phyloP scores from a whole-genome alignment of 2,113 vertebrate species.

The Puffinus mauretanicus region DNA sequence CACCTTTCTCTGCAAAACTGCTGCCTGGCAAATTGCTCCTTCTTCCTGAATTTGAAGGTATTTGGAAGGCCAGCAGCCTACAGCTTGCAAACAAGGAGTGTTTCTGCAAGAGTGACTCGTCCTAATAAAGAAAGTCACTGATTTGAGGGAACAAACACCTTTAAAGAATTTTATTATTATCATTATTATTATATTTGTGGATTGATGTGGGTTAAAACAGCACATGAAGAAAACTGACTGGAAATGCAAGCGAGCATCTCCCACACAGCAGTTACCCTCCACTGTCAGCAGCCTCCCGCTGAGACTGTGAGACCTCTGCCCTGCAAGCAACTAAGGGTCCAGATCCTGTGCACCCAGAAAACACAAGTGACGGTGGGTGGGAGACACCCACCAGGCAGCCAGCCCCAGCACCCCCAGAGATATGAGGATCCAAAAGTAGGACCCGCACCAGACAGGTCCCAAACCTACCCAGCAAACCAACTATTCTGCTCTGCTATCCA shows the following conservation, averaged over 20 bases:
- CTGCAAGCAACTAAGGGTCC: neutral
- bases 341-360: neutral
- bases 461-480: neutral
- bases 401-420: neutral
- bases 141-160: neutral
- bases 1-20: neutral
- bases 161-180: neutral
- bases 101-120: neutral
- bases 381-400: neutral
- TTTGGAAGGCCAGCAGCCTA: neutral
- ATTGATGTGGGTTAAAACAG: neutral
- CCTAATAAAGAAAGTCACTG: neutral
- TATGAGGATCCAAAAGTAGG: neutral
- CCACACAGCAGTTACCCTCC: neutral
- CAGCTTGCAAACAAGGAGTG: neutral
- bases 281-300: neutral
- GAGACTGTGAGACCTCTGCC: neutral
- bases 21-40: neutral
- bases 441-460: fast-evolving
- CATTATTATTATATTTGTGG: neutral
- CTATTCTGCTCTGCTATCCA: neutral
- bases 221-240: neutral
- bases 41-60: neutral
- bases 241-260: neutral
- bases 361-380: neutral